Conservation (phyloP, 2,797 vertebrate genomes). For the Sebastes oblongus region DNA sequence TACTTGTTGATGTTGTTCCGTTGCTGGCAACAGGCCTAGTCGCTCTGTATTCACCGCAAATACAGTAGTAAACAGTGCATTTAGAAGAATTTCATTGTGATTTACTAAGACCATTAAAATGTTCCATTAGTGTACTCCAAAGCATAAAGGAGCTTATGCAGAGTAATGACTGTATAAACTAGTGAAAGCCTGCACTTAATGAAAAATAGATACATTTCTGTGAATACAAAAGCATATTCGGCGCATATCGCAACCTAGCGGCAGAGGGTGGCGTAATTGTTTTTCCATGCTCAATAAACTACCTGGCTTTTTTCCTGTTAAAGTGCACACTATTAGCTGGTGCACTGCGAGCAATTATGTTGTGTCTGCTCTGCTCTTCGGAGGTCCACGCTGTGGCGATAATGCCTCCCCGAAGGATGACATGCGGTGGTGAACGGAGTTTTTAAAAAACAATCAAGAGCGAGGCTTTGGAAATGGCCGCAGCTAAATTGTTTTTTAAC, state of each 20-base stretch:
- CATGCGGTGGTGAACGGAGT: neutral
- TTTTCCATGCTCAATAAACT: slow-evolving; percentile 47
- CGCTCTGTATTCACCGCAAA: slow-evolving; percentile 12
- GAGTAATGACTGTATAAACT: slow-evolving; percentile 56
- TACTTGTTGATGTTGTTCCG: neutral
- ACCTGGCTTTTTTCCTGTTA: neutral
- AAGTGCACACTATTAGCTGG: slow-evolving; percentile 56
- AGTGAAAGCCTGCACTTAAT: slow-evolving; percentile 52
- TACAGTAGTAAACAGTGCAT: slow-evolving; percentile 21
- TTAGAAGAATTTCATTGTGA: slow-evolving; percentile 38
- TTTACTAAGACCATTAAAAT: slow-evolving; percentile 60
- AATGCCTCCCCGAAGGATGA: slow-evolving; percentile 26
- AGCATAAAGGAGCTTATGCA: slow-evolving; percentile 37
- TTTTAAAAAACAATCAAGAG: slow-evolving; percentile 33
- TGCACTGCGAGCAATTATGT: slow-evolving; percentile 35
- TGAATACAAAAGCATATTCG: slow-evolving; percentile 42
- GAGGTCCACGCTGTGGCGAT: slow-evolving; percentile 20
- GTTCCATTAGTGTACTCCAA: slow-evolving; percentile 53
- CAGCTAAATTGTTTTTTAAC: slow-evolving; percentile 18
- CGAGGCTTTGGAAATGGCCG: slow-evolving; percentile 16
- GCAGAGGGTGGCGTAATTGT: slow-evolving; percentile 48
- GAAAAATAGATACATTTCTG: slow-evolving; percentile 54
- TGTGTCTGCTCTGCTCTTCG: slow-evolving; percentile 15
- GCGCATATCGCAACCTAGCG: neutral
- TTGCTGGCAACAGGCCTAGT: neutral